These are phyloP conservation scores for Sclerodermus sp. DNA, from an alignment of 2,888 invertebrate genomes.

Conservation along the genomic window DNA sequence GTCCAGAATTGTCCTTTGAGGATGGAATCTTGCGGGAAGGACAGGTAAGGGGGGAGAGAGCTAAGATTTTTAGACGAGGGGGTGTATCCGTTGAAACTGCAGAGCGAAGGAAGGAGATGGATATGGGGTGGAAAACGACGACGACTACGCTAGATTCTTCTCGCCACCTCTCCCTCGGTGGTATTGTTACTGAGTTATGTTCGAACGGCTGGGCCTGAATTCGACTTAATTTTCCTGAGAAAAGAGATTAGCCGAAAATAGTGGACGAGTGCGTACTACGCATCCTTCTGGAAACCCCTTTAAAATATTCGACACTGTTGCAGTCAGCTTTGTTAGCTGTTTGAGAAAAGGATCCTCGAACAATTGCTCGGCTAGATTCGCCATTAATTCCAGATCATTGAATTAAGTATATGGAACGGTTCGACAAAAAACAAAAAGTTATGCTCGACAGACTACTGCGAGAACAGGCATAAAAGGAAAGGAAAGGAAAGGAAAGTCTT, in stretches of 20 bases:
- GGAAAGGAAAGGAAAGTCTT: too few species aligned
- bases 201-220: slow-evolving; percentile 38
- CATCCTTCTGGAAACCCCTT: slow-evolving; percentile 34
- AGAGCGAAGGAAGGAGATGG: neutral
- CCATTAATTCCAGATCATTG: slow-evolving; percentile 18
- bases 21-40: too few species aligned
- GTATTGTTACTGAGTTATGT: slow-evolving; percentile 42
- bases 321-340: slow-evolving; percentile 5
- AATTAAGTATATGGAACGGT: too few species aligned
- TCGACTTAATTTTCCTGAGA: slow-evolving; percentile 43
- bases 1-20: too few species aligned
- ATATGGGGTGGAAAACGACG: neutral
- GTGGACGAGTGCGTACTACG: slow-evolving; percentile 19
- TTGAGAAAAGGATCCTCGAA: neutral
- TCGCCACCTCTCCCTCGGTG: slow-evolving; percentile 7
- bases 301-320: slow-evolving; percentile 38
- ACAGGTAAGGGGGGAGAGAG: slow-evolving; percentile 7
- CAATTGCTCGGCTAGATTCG: slow-evolving; percentile 6
- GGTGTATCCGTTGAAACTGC: neutral
- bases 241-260: slow-evolving; percentile 42
- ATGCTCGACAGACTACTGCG: too few species aligned
- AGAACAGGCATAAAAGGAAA: too few species aligned
- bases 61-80: slow-evolving; percentile 2
- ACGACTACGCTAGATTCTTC: slow-evolving; percentile 17
- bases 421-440: too few species aligned